A percentile compares a stretch with the other conserved stretches of the same genome.
Evolutionary conservation across 2,113 vertebrate species (phyloP).

Genomic region (Sarotherodon lohbergeri): DNA sequence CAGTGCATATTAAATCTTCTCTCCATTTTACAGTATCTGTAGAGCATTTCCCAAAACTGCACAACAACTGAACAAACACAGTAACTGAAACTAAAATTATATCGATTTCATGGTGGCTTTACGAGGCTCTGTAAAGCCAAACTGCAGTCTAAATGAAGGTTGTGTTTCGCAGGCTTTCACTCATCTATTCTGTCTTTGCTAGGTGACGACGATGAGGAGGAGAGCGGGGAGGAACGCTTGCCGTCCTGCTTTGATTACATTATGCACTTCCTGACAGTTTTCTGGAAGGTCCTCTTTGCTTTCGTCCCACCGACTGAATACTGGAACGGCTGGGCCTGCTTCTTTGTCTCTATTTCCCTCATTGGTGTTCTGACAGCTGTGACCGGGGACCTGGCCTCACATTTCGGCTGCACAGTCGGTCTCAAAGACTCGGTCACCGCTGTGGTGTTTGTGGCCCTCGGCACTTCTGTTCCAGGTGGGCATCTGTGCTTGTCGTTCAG

Average conservation of each 20-base stretch:
- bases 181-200: neutral
- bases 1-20: neutral
- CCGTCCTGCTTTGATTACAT: conserved; percentile 85
- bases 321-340: conserved; percentile 85
- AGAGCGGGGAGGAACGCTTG: conserved; percentile 77
- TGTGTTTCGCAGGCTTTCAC: neutral
- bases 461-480: conserved; percentile 82
- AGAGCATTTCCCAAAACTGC: neutral
- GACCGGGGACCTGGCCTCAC: conserved; percentile 80
- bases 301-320: conserved; percentile 84
- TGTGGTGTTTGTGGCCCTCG: conserved; percentile 82
- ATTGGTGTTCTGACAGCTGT: conserved; percentile 79
- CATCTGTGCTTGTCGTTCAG: neutral
- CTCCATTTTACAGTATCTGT: neutral
- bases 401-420: conserved; percentile 82
- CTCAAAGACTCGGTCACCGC: conserved; percentile 82
- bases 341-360: conserved; percentile 79
- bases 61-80: neutral
- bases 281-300: conserved; percentile 85
- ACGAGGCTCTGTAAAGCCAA: neutral
- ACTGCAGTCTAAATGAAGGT: neutral
- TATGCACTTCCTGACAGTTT: conserved; percentile 85
- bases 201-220: conserved; percentile 82
- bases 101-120: neutral
- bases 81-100: neutral